Percentiles rank a stretch among this genome's conserved stretches.
These are phyloP conservation scores for Melierax canorus DNA, from an alignment of 2,113 vertebrate species.

Conservation along the genomic window DNA sequence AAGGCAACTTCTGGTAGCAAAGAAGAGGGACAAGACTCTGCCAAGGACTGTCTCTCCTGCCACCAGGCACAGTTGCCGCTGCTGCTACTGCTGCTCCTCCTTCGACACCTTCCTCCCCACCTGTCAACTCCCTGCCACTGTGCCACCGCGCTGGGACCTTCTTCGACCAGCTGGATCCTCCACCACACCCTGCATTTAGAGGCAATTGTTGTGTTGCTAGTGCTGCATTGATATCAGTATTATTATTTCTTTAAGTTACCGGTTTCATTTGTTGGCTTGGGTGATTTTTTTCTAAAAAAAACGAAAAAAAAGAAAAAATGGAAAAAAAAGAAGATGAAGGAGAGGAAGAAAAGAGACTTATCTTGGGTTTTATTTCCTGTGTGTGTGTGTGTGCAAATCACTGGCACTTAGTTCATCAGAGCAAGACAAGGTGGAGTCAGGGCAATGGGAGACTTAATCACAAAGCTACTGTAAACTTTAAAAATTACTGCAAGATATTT, in stretches of 20 bases:
- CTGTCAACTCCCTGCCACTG: slow-evolving; percentile 43
- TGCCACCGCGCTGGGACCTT: slow-evolving; percentile 55
- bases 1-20: slow-evolving; percentile 64
- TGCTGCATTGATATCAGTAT: slow-evolving; percentile 71
- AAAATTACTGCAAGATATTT: slow-evolving; percentile 90
- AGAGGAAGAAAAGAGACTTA: slow-evolving; percentile 52
- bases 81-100: slow-evolving; percentile 54
- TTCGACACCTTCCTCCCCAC: slow-evolving; percentile 27
- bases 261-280: slow-evolving; percentile 66
- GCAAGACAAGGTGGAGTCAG: slow-evolving; percentile 63
- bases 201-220: slow-evolving; percentile 69
- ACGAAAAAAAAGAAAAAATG: neutral
- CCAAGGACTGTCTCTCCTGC: slow-evolving; percentile 58
- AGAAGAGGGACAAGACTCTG: slow-evolving; percentile 61
- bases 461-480: slow-evolving; percentile 84
- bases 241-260: slow-evolving; percentile 67
- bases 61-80: slow-evolving; percentile 32
- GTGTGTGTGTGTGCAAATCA: slow-evolving; percentile 59
- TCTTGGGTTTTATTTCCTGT: slow-evolving; percentile 43
- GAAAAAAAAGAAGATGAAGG: neutral
- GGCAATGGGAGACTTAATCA: slow-evolving; percentile 63
- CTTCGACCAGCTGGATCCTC: slow-evolving; percentile 65
- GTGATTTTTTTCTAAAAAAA: neutral
- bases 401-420: slow-evolving; percentile 66
- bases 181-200: slow-evolving; percentile 62